phyloP scores from a whole-genome alignment of 2,888 invertebrate species.

The Sarcophaga carnaria region DNA sequence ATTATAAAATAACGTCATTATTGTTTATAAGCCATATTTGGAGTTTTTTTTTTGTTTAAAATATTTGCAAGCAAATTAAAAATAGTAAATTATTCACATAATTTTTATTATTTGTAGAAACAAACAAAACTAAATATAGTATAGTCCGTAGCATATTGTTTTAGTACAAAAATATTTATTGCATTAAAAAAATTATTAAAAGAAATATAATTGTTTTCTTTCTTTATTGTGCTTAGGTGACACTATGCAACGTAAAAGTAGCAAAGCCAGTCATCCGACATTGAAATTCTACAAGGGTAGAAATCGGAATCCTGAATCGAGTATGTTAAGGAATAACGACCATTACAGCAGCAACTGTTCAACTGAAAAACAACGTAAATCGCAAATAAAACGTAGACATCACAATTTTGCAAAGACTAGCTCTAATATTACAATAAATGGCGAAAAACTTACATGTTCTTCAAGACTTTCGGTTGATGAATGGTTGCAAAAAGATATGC shows the following conservation, averaged over 20 bases:
- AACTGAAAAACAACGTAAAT: conserved; percentile 54
- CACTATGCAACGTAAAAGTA: conserved; percentile 71
- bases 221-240: conserved; percentile 70
- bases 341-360: conserved; percentile 51
- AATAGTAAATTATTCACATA: conserved; percentile 8
- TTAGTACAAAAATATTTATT: conserved; percentile 8
- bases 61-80: conserved; percentile 13
- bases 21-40: conserved; percentile 36
- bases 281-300: conserved; percentile 34
- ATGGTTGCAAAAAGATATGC: conserved; percentile 70
- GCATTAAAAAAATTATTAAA: not conserved
- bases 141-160: conserved; percentile 14
- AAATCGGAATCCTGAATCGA: conserved; percentile 64
- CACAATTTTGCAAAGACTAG: conserved; percentile 27
- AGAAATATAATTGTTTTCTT: not conserved
- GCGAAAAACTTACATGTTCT: conserved; percentile 32
- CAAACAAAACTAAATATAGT: too few species aligned
- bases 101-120: too few species aligned
- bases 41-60: conserved; percentile 6
- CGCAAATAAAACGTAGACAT: conserved; percentile 46
- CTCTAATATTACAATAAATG: not conserved
- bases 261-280: conserved; percentile 62
- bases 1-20: conserved; percentile 56
- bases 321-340: conserved; percentile 42
- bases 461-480: conserved; percentile 58